Evolutionary conservation across 2,113 vertebrate species (phyloP).

Genomic region (Pseudopipra pipra): DNA sequence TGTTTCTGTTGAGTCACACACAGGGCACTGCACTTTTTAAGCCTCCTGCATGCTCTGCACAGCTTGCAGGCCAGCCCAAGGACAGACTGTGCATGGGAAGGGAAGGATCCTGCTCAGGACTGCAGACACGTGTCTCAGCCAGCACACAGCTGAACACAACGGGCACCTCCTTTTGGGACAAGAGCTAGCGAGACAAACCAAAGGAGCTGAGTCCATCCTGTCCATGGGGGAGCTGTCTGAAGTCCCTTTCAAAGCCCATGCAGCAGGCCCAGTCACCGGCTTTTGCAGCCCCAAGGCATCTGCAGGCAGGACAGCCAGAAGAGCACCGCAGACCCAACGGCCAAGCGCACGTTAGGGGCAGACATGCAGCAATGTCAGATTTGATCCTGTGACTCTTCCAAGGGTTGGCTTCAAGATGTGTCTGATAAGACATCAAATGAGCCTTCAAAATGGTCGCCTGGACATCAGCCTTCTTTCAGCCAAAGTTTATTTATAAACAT

Average conservation of each 20-base stretch:
- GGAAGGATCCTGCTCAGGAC: neutral
- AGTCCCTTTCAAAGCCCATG: neutral
- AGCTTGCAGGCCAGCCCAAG: neutral
- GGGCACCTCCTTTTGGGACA: neutral
- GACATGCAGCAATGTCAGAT: neutral
- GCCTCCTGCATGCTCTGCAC: neutral
- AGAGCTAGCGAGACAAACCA: neutral
- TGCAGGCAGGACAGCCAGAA: neutral
- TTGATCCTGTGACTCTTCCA: neutral
- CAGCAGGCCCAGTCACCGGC: neutral
- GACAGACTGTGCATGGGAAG: neutral
- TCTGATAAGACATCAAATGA: neutral
- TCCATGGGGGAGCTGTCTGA: neutral
- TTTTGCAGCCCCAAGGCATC: neutral
- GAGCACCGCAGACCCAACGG: neutral
- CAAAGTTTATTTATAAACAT: neutral
- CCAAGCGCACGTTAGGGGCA: neutral
- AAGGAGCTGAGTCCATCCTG: neutral
- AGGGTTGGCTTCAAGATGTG: neutral
- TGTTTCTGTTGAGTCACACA: neutral
- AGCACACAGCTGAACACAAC: neutral
- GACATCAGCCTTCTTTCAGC: neutral
- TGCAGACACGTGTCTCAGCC: neutral
- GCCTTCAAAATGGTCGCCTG: neutral
- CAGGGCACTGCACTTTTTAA: neutral